These are phyloP conservation scores for Dryoscopus gambensis DNA, from an alignment of 2,113 vertebrate genomes.

Conservation along the genomic window DNA sequence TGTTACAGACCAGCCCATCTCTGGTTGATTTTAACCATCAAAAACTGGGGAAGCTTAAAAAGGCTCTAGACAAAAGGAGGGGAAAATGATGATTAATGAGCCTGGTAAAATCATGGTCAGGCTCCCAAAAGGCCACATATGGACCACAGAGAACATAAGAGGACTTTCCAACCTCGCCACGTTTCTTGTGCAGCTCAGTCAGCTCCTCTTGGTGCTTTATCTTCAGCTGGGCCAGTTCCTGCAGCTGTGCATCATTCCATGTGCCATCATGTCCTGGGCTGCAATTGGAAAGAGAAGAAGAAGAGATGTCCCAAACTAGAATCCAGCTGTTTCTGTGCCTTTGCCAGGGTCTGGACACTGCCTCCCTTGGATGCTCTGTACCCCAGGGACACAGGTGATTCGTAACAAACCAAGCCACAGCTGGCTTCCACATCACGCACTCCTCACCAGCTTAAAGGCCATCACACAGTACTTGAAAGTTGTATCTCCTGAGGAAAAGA, in stretches of 20 bases:
- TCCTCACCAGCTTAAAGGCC: background rate
- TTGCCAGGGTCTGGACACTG: background rate
- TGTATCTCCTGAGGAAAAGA: background rate
- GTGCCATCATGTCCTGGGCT: conserved; percentile 79
- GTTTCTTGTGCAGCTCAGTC: conserved; percentile 95
- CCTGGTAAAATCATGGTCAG: background rate
- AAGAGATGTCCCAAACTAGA: background rate
- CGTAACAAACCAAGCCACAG: background rate
- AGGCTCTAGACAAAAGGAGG: background rate
- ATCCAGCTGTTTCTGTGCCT: background rate
- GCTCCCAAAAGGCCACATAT: fast-evolving
- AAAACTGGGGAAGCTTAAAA: background rate
- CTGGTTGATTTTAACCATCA: background rate
- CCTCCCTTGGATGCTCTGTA: background rate
- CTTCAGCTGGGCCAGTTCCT: conserved; percentile 91
- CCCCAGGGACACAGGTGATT: background rate
- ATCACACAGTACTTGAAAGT: background rate
- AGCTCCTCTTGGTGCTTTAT: conserved; percentile 95
- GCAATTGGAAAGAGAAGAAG: background rate
- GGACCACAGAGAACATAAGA: background rate
- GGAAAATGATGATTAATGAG: background rate
- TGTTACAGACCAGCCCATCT: background rate
- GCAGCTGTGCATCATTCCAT: conserved; percentile 81
- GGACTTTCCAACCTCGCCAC: conserved; percentile 84
- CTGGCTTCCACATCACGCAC: background rate